Base-by-base conservation (phyloP, 30 jellyfish, hydroid and myxozoan species). In the Sanderia malayensis region DNA sequence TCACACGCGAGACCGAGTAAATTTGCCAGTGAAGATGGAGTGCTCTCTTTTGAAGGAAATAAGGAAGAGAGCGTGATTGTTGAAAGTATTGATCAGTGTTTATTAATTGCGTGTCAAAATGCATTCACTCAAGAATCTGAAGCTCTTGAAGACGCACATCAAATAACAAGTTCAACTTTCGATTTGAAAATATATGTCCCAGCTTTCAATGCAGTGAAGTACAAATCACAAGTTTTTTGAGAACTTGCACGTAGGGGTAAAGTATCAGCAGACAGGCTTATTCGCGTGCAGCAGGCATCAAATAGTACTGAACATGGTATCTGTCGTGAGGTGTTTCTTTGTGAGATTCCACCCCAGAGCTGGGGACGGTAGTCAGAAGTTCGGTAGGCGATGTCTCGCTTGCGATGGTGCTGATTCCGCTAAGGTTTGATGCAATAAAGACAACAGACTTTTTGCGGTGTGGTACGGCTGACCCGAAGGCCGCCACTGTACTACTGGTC, bases 211-310 rank as follows among this genome's bases (percentile, higher is more conserved):
- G 78, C 78, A 15, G 61, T 31, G n/a, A 66, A 66, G 27, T 66
- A 66, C 34, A 34, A 66, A 66, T 1, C 55, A 10, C 74, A 61
- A 11, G 74, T 61, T 61, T 52, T 61, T 61, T 21, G 55, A 61
- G 74, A 61, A 31, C 55, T 61, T 23, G 74, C 74, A 18, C 9
- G 55, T 25, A 21, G 33, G 29, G 74, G 74, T 21, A 61, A 61
- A 27, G 55, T 61, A n/a, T 61, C 74, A 25, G n/a, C 74, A 25
- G 74, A 49, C 18, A 8, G 64, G 18, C 18, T 49, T 2, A 49
- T 37, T 44, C 65, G 79, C 37, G 79, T 66, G 11, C 79, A 66
- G 45, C 37, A 63, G n/a, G 6, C 79, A n/a, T 33, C 30, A 32
- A 62, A 18, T n/a, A n/a, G n/a, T n/a, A n/a, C n/a, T n/a, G n/a